Conservation (phyloP, 2,888 invertebrate species). For the Agrotis clavis region DNA sequence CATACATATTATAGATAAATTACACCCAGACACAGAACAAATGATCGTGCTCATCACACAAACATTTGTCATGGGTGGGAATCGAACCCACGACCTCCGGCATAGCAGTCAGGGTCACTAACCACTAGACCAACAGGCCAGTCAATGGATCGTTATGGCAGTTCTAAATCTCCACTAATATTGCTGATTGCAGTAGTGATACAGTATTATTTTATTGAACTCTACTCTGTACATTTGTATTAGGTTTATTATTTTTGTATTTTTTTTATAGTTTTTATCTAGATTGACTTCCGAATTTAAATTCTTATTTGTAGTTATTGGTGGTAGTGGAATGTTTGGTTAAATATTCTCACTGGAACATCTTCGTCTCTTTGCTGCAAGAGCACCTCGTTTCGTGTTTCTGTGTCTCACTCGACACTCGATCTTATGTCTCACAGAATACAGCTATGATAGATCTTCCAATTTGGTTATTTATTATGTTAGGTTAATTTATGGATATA, state of each 20-base stretch:
- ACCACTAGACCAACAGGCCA: no score
- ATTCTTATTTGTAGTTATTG: constrained; percentile 55
- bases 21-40: no score
- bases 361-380: constrained; percentile 44
- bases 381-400: constrained; percentile 53
- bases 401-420: constrained; percentile 43
- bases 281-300: constrained; percentile 79
- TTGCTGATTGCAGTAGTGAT: constrained; percentile 86
- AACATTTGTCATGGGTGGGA: no score
- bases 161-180: constrained; percentile 78
- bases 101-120: no score
- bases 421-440: constrained; percentile 22
- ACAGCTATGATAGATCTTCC: constrained; percentile 84
- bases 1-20: no score
- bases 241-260: constrained; percentile 83
- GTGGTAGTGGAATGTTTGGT: constrained; percentile 52
- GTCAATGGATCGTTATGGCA: constrained; percentile 60
- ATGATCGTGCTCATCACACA: no score
- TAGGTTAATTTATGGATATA: constrained; percentile 84
- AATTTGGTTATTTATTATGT: constrained; percentile 88
- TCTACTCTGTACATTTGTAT: constrained; percentile 87
- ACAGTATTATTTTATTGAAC: constrained; percentile 90
- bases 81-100: no score
- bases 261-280: constrained; percentile 81
- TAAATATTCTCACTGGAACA: constrained; percentile 49